A percentile compares a stretch with the other conserved stretches of the same genome.
Conservation (phyloP, 2,888 invertebrate genomes). For the Drosophila picticornis region DNA sequence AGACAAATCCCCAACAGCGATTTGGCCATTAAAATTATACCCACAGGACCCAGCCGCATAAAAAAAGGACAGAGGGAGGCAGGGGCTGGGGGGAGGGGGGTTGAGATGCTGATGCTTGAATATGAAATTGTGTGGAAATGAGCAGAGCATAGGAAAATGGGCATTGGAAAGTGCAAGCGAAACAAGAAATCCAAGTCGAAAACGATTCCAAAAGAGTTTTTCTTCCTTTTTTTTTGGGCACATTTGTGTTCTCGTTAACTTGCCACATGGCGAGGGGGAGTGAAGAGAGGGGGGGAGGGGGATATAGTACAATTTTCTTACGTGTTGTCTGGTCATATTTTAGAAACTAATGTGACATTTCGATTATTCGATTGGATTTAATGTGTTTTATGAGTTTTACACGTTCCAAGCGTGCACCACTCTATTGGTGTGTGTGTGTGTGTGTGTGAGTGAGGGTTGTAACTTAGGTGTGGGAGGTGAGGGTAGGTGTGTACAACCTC, state of each 20-base stretch:
- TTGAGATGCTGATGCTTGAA: constrained; percentile 70
- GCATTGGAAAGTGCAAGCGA: constrained; percentile 56
- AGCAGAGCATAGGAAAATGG: constrained; percentile 38
- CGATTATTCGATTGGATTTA: constrained; percentile 86
- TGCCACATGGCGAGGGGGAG: constrained; percentile 1
- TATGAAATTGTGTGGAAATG: constrained; percentile 72
- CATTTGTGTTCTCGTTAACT: constrained; percentile 71
- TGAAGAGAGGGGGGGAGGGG: neutral
- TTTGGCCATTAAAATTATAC: constrained; percentile 85
- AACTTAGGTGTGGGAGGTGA: constrained; percentile 12
- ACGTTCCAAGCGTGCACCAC: constrained; percentile 54
- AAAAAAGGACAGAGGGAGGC: constrained; percentile 35
- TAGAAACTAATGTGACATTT: constrained; percentile 86
- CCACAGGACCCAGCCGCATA: constrained; percentile 75
- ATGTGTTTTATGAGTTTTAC: constrained; percentile 85
- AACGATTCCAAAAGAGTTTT: constrained; percentile 69
- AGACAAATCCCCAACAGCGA: constrained; percentile 68
- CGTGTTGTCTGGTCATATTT: constrained; percentile 83
- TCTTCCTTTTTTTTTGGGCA: constrained; percentile 46
- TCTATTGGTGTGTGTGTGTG: constrained; percentile 25
- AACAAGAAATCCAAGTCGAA: constrained; percentile 31
- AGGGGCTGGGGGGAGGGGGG: neutral
- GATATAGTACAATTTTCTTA: constrained; percentile 51
- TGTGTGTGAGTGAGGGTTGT: constrained; percentile 52
- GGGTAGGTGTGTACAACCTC: constrained; percentile 8